Evolutionary conservation across 2,113 vertebrate species (phyloP).

Genomic region (Zapus hudsonius): DNA sequence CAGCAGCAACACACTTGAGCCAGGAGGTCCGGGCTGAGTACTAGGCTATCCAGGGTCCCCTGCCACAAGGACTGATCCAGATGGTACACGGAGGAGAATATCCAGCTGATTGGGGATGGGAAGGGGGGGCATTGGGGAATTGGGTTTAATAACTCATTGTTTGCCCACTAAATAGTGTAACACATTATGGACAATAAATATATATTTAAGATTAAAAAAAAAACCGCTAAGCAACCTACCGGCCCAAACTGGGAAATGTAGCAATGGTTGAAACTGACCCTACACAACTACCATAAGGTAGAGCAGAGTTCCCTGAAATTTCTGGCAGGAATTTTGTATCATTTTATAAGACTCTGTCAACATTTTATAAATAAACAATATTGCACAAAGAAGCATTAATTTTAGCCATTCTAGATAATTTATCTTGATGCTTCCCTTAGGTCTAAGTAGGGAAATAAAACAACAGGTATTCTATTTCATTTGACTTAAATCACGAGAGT

Average conservation of each 20-base stretch:
- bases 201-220: too few relatives aligned
- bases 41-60: too few relatives aligned
- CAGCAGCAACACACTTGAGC: too few relatives aligned
- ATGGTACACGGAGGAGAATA: too few relatives aligned
- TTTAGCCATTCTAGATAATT: background rate
- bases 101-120: too few relatives aligned
- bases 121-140: too few relatives aligned
- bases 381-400: background rate
- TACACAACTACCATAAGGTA: background rate
- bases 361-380: constrained; percentile 21
- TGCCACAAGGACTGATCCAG: too few relatives aligned
- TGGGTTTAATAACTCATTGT: too few relatives aligned
- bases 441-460: constrained; percentile 4
- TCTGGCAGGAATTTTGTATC: background rate
- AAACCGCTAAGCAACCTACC: background rate
- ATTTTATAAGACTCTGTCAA: background rate
- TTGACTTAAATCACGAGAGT: background rate
- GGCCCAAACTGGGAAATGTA: background rate
- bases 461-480: constrained; percentile 8
- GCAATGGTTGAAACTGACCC: background rate
- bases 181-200: too few relatives aligned
- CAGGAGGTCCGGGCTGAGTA: too few relatives aligned
- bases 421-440: background rate
- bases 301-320: background rate
- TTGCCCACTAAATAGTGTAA: too few relatives aligned